phyloP scores from a whole-genome alignment of 2,888 invertebrate genomes.

The Tetropium fuscum region DNA sequence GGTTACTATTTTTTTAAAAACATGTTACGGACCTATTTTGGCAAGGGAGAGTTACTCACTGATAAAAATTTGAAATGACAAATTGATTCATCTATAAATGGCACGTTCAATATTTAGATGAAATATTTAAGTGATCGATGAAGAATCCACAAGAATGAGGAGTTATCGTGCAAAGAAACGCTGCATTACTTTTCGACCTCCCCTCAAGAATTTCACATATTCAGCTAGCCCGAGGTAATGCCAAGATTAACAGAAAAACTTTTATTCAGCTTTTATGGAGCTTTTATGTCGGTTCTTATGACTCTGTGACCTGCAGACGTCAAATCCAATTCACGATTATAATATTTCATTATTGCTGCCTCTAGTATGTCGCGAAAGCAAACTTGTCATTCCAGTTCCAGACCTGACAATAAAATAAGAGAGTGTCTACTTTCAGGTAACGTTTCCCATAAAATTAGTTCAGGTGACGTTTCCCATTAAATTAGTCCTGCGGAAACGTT shows the following conservation, averaged over 20 bases:
- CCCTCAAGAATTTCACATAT: constrained; percentile 31
- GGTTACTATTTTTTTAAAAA: too few relatives aligned
- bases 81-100: constrained; percentile 24
- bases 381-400: background rate
- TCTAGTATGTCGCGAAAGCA: too few relatives aligned
- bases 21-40: too few relatives aligned
- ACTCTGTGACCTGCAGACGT: constrained; percentile 30
- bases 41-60: too few relatives aligned
- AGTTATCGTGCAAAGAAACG: constrained; percentile 25
- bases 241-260: constrained; percentile 43
- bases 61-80: constrained; percentile 22
- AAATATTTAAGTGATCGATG: constrained; percentile 23
- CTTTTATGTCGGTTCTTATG: constrained; percentile 31
- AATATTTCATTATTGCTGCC: constrained; percentile 24
- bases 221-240: constrained; percentile 36
- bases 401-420: too few relatives aligned
- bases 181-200: constrained; percentile 25
- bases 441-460: constrained; percentile 1
- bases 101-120: constrained; percentile 22
- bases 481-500: too few relatives aligned
- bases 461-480: too few relatives aligned
- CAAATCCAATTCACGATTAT: constrained; percentile 26
- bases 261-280: constrained; percentile 39
- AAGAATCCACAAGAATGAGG: constrained; percentile 16
- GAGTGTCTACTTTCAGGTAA: background rate